Conservation (phyloP, 2,888 invertebrate genomes). For the Euplagia quadripunctaria region DNA sequence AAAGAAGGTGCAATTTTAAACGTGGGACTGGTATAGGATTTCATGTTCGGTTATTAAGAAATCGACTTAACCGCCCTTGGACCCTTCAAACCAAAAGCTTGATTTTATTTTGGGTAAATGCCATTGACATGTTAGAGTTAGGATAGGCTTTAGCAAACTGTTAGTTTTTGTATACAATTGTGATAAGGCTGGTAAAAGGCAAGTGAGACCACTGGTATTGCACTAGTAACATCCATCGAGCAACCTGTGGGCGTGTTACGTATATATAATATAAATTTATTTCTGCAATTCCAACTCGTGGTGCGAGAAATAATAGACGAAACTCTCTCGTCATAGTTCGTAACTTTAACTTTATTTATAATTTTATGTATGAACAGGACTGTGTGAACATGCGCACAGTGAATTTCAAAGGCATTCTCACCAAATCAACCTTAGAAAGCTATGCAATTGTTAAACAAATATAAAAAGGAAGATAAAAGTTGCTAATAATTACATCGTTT, state of each 20-base stretch:
- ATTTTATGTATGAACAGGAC: not conserved
- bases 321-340: not conserved
- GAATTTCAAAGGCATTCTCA: not conserved
- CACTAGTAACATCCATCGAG: not conserved
- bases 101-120: not conserved
- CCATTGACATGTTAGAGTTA: not conserved
- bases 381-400: not conserved
- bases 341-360: not conserved
- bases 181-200: not conserved
- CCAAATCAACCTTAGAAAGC: not conserved
- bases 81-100: constrained; percentile 4
- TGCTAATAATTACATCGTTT: not conserved
- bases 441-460: not conserved
- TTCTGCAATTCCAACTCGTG: not conserved
- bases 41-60: constrained; percentile 21
- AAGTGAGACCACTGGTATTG: not conserved
- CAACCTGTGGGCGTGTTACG: not conserved
- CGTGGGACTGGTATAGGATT: constrained; percentile 30
- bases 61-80: constrained; percentile 28
- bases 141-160: not conserved
- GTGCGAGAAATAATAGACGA: no score
- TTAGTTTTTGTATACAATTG: not conserved
- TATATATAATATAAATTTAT: not conserved
- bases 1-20: constrained; percentile 29
- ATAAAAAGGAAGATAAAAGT: not conserved